Evolutionary conservation across 2,888 invertebrate genomes (phyloP).

Genomic region (Eupithecia abbreviata): DNA sequence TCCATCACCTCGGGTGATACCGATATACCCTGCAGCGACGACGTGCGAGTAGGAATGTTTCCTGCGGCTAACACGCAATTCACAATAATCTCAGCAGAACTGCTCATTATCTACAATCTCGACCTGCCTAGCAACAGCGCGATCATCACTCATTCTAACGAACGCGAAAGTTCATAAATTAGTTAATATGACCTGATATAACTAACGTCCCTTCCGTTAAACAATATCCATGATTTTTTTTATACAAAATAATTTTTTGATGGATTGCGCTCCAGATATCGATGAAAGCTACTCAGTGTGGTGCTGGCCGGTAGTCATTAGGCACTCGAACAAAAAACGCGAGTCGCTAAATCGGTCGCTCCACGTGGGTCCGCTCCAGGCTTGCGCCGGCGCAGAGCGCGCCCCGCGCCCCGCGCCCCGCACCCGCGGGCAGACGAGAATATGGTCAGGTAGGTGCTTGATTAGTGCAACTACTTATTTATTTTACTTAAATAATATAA

Average conservation of each 20-base stretch:
- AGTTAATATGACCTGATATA: not conserved
- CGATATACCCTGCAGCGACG: slow-evolving; percentile 9
- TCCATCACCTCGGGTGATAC: slow-evolving; percentile 26
- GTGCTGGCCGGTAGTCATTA: not conserved
- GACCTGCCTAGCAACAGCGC: not conserved
- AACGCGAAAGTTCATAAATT: not conserved
- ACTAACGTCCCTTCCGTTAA: not conserved
- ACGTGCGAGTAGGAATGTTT: not conserved
- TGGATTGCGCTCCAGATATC: not conserved
- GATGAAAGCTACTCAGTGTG: not conserved
- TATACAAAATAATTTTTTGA: not conserved
- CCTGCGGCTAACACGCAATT: not conserved
- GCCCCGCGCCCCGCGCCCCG: not conserved
- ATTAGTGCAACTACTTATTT: not conserved
- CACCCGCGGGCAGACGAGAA: not conserved
- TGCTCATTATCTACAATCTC: not conserved
- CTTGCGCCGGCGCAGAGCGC: not conserved
- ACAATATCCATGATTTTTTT: not conserved
- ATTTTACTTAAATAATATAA: too few species aligned
- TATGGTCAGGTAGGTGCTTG: not conserved
- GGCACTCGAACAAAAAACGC: not conserved
- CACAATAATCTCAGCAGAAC: not conserved
- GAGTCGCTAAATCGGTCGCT: not conserved
- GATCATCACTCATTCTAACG: not conserved
- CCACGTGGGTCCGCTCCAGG: not conserved